Evolutionary conservation across 2,797 vertebrate species (phyloP).

Genomic region (Labroides dimidiatus): DNA sequence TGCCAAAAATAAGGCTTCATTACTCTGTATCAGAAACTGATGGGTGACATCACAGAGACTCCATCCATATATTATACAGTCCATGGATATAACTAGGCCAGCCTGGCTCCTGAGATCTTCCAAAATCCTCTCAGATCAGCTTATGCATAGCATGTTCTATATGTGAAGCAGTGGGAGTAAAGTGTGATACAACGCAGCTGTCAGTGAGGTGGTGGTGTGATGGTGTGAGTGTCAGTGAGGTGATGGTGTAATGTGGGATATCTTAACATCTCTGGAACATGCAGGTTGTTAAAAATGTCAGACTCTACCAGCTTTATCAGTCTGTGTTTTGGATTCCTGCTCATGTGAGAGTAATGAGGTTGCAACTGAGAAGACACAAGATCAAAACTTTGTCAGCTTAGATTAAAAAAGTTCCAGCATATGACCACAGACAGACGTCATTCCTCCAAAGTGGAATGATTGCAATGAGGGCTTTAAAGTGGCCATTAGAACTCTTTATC

Average conservation of each 20-base stretch:
- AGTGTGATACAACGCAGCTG: background rate
- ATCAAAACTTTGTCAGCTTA: background rate
- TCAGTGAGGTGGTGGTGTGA: background rate
- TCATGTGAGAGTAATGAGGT: background rate
- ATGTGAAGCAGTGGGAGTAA: background rate
- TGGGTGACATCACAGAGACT: no score
- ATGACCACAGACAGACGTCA: background rate
- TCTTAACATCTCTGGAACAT: conserved; percentile 1
- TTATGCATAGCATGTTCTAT: no score
- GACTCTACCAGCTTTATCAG: background rate
- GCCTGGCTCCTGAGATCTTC: no score
- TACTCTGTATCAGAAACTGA: no score
- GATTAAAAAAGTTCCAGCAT: background rate
- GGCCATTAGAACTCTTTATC: background rate
- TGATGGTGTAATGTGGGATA: background rate
- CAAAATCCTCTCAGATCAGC: no score
- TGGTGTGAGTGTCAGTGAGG: background rate
- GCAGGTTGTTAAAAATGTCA: conserved; percentile 7
- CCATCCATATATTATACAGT: no score
- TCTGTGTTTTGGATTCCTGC: background rate
- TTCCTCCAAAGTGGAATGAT: background rate
- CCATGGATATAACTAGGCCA: no score
- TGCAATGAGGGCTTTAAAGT: background rate
- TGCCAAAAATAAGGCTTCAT: no score
- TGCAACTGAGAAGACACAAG: background rate